These are phyloP conservation scores for Monodelphis domestica DNA, from an alignment of 2,797 vertebrate genomes.

Conservation along the genomic window DNA sequence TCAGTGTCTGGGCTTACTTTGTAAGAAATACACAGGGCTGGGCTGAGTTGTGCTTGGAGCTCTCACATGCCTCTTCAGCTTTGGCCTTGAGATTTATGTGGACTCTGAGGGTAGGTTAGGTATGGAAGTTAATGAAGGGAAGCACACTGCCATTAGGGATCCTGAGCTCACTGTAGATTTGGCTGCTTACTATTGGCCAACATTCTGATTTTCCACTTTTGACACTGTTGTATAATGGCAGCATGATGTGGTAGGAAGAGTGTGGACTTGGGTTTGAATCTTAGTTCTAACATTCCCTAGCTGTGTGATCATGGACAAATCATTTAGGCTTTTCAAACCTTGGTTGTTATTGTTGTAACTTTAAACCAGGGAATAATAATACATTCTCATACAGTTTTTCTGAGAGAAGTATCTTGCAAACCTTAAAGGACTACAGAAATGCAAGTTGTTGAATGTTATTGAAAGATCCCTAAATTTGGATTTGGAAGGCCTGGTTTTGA, in stretches of 20 bases:
- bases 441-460: background rate
- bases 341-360: background rate
- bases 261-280: background rate
- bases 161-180: background rate
- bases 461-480: background rate
- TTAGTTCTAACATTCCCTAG: background rate
- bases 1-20: background rate
- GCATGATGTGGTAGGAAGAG: conserved; percentile 5
- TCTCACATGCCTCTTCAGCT: conserved; percentile 1
- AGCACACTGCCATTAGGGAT: background rate
- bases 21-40: background rate
- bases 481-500: background rate
- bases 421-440: background rate
- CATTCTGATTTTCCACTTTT: background rate
- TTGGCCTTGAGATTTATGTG: background rate
- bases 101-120: background rate
- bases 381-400: background rate
- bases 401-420: background rate
- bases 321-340: background rate
- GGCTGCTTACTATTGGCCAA: background rate
- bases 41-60: background rate
- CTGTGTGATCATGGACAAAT: background rate
- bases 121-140: background rate
- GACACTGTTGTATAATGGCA: background rate
- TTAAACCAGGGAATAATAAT: background rate